phyloP scores from a whole-genome alignment of 2,113 vertebrate species.

The Symphodus melops region DNA sequence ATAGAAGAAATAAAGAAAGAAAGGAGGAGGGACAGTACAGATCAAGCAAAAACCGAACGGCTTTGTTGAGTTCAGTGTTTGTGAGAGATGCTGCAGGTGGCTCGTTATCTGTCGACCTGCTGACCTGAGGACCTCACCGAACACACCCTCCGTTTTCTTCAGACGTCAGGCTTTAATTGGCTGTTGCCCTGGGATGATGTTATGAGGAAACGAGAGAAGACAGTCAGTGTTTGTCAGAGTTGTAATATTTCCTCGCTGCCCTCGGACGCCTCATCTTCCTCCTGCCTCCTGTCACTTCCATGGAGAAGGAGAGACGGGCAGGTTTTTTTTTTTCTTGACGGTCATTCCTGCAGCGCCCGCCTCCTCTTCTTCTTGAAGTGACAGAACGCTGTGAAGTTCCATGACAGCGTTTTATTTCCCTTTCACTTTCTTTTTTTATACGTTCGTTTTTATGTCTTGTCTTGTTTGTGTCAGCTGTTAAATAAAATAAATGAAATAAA shows the following conservation, averaged over 20 bases:
- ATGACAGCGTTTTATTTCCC: conserved; percentile 22
- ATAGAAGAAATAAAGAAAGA: neutral
- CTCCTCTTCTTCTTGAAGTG: conserved; percentile 1
- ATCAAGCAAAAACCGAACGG: neutral
- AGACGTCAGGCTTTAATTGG: neutral
- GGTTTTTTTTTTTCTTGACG: conserved; percentile 10
- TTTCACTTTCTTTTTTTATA: neutral
- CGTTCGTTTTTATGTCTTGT: neutral
- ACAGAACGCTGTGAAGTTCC: conserved; percentile 20
- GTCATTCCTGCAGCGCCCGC: conserved; percentile 22
- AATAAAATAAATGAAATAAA: no score
- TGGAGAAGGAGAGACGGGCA: conserved; percentile 21
- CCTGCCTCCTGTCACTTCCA: conserved; percentile 7
- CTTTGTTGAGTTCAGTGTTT: neutral
- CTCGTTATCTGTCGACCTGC: neutral
- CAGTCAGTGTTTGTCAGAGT: neutral
- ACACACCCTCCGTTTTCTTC: neutral
- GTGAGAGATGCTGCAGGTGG: neutral
- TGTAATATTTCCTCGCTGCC: neutral
- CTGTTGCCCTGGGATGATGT: neutral
- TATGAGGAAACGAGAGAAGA: neutral
- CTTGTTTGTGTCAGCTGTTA: conserved; percentile 17
- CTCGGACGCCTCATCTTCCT: neutral
- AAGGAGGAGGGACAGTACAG: neutral
- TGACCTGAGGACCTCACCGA: neutral